These are phyloP conservation scores for Iguana delicatissima DNA, from an alignment of 2,797 vertebrate genomes.

Conservation along the genomic window DNA sequence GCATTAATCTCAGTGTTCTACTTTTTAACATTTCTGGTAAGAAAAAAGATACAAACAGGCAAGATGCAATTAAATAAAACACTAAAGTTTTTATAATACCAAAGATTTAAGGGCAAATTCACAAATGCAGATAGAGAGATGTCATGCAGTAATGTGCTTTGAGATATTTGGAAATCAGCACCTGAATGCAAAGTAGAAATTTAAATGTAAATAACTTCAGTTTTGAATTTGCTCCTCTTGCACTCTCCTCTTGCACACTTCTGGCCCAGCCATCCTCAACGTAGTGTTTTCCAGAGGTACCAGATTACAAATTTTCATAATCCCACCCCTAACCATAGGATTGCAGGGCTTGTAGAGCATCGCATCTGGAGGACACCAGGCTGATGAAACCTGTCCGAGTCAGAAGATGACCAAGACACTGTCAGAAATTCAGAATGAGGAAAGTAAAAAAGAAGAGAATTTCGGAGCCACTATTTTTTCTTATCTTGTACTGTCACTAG, in stretches of 20 bases:
- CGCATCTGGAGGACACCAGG: no score
- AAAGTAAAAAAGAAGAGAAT: no score
- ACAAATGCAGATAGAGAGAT: background rate
- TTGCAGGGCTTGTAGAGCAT: no score
- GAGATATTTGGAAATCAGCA: background rate
- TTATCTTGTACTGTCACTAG: no score
- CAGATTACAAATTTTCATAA: background rate
- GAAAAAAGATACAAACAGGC: background rate
- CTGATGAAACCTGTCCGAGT: no score
- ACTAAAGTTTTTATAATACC: background rate
- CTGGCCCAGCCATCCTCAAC: background rate
- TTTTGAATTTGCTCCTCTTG: background rate
- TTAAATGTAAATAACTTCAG: constrained; percentile 33
- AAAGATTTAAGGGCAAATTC: constrained; percentile 2
- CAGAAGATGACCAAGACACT: background rate
- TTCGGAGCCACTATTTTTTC: no score
- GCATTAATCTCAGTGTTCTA: background rate
- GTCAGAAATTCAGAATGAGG: background rate
- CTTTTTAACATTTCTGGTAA: background rate
- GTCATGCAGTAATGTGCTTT: background rate
- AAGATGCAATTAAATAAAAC: constrained; percentile 23
- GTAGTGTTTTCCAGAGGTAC: background rate
- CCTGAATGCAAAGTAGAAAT: constrained; percentile 24
- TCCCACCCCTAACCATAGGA: no score
- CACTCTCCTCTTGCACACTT: no score